A percentile compares a stretch with the other conserved stretches of the same genome.
Evolutionary conservation across 2,797 vertebrate species (phyloP).

Genomic region (Periophthalmus magnuspinnatus): DNA sequence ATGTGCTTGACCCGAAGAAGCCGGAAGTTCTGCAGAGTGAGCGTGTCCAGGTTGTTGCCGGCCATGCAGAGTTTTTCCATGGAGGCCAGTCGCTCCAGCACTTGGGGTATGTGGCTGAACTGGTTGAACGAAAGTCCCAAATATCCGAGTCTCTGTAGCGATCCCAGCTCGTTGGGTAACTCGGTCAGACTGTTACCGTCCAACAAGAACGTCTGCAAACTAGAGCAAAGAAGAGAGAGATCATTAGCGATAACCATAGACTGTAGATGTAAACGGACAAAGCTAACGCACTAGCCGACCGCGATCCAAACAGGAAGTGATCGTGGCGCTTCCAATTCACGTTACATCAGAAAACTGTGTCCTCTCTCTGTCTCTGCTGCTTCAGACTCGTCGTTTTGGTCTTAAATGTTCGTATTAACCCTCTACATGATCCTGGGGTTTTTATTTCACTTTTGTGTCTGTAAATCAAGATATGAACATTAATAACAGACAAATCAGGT

Average conservation of each 20-base stretch:
- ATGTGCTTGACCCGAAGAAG: constrained; percentile 91
- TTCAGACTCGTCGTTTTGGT: too few relatives aligned
- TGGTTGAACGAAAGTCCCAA: constrained; percentile 95
- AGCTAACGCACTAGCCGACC: too few relatives aligned
- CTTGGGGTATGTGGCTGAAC: constrained; percentile 86
- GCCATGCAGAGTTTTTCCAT: constrained; percentile 97
- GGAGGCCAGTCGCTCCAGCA: constrained; percentile 86
- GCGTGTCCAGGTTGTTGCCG: constrained; percentile 85
- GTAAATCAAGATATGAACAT: too few relatives aligned
- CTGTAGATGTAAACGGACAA: too few relatives aligned
- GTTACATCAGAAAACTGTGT: too few relatives aligned
- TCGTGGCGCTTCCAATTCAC: too few relatives aligned
- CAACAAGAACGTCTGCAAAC: constrained; percentile 93
- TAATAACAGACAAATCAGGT: too few relatives aligned
- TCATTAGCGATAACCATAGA: background rate
- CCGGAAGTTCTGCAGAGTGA: constrained; percentile 83
- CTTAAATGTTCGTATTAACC: too few relatives aligned
- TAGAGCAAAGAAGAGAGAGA: constrained; percentile 50
- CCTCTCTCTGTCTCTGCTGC: too few relatives aligned
- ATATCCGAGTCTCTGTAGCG: constrained; percentile 87
- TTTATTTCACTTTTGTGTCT: too few relatives aligned
- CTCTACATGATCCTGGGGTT: too few relatives aligned
- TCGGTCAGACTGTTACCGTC: constrained; percentile 93
- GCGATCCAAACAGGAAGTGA: too few relatives aligned
- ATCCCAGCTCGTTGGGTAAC: constrained; percentile 88